phyloP scores from a whole-genome alignment of 2,113 vertebrate species.

The Psilopsiagon aurifrons region DNA sequence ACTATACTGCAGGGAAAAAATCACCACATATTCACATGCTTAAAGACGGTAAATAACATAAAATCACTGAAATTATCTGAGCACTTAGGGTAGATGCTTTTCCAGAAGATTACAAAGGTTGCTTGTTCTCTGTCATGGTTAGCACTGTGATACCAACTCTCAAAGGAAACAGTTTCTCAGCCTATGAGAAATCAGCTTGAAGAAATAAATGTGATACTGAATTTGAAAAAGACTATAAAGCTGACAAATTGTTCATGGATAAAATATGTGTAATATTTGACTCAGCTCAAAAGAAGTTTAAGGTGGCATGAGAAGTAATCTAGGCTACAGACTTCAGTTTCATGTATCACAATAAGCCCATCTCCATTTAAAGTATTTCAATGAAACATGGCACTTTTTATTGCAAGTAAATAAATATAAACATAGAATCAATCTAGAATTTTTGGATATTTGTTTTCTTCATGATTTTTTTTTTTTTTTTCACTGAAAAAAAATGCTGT shows the following conservation, averaged over 20 bases:
- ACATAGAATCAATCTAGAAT: neutral
- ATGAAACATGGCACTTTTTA: neutral
- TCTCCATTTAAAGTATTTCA: neutral
- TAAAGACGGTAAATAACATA: neutral
- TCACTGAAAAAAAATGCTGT: neutral
- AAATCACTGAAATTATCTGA: constrained; percentile 9
- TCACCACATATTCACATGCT: neutral
- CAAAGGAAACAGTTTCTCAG: neutral
- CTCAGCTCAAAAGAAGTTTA: neutral
- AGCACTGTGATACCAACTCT: constrained; percentile 16
- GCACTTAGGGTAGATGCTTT: neutral
- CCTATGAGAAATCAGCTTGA: neutral
- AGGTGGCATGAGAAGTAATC: neutral
- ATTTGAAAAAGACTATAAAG: neutral
- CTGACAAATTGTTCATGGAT: neutral
- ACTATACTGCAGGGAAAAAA: neutral
- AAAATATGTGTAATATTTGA: neutral
- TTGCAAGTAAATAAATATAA: neutral
- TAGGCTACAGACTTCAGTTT: neutral
- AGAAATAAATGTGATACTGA: neutral
- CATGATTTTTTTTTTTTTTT: neutral
- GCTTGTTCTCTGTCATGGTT: neutral
- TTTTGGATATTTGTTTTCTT: neutral
- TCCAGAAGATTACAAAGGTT: constrained; percentile 34
- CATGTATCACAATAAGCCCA: neutral